These are phyloP conservation scores for Lophura nycthemera DNA, from an alignment of 2,113 vertebrate genomes.

Conservation along the genomic window DNA sequence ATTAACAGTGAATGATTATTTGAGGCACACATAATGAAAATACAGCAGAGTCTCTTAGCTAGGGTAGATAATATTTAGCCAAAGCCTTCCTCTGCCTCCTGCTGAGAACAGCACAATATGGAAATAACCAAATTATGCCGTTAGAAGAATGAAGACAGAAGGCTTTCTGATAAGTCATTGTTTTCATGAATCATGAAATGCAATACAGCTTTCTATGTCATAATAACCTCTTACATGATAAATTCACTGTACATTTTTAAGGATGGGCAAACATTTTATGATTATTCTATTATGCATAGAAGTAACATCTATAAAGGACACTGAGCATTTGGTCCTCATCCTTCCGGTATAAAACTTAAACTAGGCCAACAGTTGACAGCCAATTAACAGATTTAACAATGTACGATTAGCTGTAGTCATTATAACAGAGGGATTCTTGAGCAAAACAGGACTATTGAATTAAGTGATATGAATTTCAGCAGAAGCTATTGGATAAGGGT, in stretches of 20 bases:
- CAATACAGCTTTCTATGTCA: neutral
- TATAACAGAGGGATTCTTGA: neutral
- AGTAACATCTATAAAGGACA: neutral
- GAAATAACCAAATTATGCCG: slow-evolving; percentile 3
- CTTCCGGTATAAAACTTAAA: neutral
- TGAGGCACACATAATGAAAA: slow-evolving; percentile 34
- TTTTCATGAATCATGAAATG: slow-evolving; percentile 3
- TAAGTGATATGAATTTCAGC: neutral
- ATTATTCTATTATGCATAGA: neutral
- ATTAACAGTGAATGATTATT: slow-evolving; percentile 22
- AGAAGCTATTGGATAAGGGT: neutral
- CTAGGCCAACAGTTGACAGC: slow-evolving; percentile 14
- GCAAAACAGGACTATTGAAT: slow-evolving; percentile 33
- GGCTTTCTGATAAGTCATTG: neutral
- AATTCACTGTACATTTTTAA: neutral
- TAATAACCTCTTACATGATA: neutral
- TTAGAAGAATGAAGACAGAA: slow-evolving; percentile 25
- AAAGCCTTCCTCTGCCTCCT: slow-evolving; percentile 19
- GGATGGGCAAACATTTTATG: neutral
- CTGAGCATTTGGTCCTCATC: neutral
- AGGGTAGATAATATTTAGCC: neutral
- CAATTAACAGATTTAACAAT: slow-evolving; percentile 42
- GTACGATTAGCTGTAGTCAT: neutral
- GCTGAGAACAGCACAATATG: neutral
- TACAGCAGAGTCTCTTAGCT: neutral